A percentile compares a stretch with the other conserved stretches of the same genome.
Evolutionary conservation across 2,113 vertebrate species (phyloP).

Genomic region (Stictonetta naevosa): DNA sequence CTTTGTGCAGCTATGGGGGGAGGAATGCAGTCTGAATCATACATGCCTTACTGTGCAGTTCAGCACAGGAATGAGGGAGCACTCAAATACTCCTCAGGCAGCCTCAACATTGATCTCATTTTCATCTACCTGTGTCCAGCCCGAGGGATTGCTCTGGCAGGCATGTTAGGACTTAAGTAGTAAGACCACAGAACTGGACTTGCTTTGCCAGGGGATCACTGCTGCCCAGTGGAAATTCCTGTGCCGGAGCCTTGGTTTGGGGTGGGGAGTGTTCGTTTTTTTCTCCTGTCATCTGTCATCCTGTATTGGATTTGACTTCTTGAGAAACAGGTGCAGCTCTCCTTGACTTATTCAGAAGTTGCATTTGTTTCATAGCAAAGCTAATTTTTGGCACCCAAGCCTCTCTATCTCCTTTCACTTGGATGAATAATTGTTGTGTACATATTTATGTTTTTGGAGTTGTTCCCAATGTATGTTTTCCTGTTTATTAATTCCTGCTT

Average conservation of each 20-base stretch:
- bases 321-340: not conserved
- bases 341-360: not conserved
- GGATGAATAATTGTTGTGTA: not conserved
- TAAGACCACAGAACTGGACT: not conserved
- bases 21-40: not conserved
- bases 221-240: not conserved
- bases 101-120: not conserved
- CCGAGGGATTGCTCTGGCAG: not conserved
- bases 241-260: not conserved
- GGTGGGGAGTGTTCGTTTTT: not conserved
- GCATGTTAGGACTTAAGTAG: fast-evolving
- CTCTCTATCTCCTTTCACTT: not conserved
- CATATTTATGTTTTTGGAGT: not conserved
- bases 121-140: not conserved
- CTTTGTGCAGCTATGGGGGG: not conserved
- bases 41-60: fast-evolving
- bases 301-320: not conserved
- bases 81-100: not conserved
- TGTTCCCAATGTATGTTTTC: not conserved
- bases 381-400: not conserved
- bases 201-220: not conserved
- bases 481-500: not conserved
- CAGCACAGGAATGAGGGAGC: not conserved
- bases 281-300: not conserved
- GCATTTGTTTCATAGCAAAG: not conserved